A percentile compares a stretch with the other conserved stretches of the same genome.
phyloP scores from a whole-genome alignment of 2,113 vertebrate species.

The Oreochromis spilurus region DNA sequence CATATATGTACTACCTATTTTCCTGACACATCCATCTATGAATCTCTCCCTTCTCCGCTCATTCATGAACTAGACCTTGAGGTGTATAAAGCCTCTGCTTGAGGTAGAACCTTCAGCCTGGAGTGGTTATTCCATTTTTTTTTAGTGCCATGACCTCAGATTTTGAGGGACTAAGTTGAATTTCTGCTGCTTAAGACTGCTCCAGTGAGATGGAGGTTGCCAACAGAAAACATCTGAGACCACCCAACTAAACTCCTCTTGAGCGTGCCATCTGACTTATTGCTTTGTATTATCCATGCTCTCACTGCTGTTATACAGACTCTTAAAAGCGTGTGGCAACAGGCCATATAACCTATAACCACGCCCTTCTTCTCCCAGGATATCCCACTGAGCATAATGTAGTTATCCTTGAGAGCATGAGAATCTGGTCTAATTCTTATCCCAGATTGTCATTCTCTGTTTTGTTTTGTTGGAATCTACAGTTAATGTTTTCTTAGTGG shows the following conservation, averaged over 20 bases:
- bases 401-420: accelerated
- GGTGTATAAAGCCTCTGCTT: not conserved
- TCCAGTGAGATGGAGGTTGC: not conserved
- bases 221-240: not conserved
- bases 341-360: not conserved
- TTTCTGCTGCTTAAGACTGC: not conserved
- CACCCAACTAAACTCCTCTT: not conserved
- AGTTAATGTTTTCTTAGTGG: not conserved
- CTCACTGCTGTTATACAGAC: not conserved
- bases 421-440: not conserved
- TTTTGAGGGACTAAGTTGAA: not conserved
- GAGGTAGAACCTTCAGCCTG: not conserved
- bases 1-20: too few relatives aligned
- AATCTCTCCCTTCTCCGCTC: too few relatives aligned
- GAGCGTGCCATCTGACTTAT: not conserved
- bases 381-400: accelerated
- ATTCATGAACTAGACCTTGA: too few relatives aligned
- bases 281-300: accelerated
- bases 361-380: not conserved
- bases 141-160: not conserved
- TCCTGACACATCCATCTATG: too few relatives aligned
- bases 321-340: not conserved
- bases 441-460: not conserved
- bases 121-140: not conserved
- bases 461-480: not conserved